phyloP scores from a whole-genome alignment of 2,113 vertebrate species.

The Choloepus hoffmanni region DNA sequence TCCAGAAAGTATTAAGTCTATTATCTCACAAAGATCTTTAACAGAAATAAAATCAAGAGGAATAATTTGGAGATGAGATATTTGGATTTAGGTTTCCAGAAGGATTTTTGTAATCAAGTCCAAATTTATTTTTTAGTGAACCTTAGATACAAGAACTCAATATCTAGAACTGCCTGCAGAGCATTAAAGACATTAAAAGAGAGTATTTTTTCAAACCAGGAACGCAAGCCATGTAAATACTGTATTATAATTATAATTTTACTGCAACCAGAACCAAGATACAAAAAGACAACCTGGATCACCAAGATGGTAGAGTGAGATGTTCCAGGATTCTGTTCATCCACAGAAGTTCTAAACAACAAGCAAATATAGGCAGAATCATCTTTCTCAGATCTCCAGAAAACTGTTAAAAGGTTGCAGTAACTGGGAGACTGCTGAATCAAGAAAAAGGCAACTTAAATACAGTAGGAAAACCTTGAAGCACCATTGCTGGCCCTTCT shows the following conservation, averaged over 20 bases:
- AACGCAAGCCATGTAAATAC: neutral
- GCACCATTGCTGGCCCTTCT: too few relatives aligned
- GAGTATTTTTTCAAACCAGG: neutral
- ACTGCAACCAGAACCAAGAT: constrained; percentile 3
- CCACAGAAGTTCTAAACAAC: too few relatives aligned
- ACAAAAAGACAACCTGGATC: neutral
- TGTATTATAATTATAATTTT: neutral
- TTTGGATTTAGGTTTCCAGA: constrained; percentile 51
- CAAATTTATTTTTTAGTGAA: constrained; percentile 49
- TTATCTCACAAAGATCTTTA: neutral
- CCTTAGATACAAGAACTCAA: neutral
- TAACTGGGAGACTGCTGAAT: too few relatives aligned
- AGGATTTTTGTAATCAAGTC: constrained; percentile 50
- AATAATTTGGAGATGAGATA: constrained; percentile 48
- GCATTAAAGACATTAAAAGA: constrained; percentile 44
- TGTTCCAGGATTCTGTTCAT: too few relatives aligned
- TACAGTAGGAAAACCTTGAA: too few relatives aligned
- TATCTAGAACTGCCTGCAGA: neutral
- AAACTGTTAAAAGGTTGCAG: too few relatives aligned
- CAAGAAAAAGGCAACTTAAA: too few relatives aligned
- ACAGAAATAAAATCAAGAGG: too few relatives aligned
- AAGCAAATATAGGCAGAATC: too few relatives aligned
- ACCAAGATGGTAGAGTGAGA: too few relatives aligned
- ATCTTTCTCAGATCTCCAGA: too few relatives aligned
- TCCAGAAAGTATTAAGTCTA: neutral